A percentile compares a stretch with the other conserved stretches of the same genome.
Evolutionary conservation across 2,797 vertebrate species (phyloP).

Genomic region (Xenentodon cancila): DNA sequence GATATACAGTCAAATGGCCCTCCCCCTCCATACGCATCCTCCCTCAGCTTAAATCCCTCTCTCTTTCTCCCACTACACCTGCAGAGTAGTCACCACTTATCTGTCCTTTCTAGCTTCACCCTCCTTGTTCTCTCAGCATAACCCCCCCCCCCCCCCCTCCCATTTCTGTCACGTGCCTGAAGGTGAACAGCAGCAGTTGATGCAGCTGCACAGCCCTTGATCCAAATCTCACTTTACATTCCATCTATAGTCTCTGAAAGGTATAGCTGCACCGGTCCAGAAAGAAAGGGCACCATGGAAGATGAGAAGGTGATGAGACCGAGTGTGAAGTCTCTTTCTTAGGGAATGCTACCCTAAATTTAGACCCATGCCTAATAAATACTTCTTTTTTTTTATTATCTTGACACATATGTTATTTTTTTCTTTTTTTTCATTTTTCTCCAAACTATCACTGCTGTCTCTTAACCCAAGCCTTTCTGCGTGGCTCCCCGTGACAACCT

Average conservation of each 20-base stretch:
- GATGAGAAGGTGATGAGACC: not conserved
- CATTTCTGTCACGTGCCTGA: conserved; percentile 56
- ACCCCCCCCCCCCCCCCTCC: conserved; percentile 27
- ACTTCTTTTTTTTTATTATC: conserved; percentile 24
- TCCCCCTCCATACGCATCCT: conserved; percentile 45
- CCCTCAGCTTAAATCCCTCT: conserved; percentile 49
- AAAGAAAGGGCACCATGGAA: conserved; percentile 8
- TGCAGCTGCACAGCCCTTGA: conserved; percentile 27
- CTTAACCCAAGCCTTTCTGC: conserved; percentile 31
- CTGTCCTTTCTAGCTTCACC: conserved; percentile 32
- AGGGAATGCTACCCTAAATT: conserved; percentile 24
- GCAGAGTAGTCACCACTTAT: conserved; percentile 50
- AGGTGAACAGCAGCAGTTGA: conserved; percentile 62
- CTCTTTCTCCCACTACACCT: conserved; percentile 58
- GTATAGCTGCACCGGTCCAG: conserved; percentile 24
- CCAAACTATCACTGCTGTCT: conserved; percentile 32
- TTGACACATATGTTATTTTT: conserved; percentile 27
- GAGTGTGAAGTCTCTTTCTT: conserved; percentile 10
- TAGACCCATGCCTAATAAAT: conserved; percentile 14
- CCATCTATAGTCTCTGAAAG: conserved; percentile 4
- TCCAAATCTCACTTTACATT: conserved; percentile 20
- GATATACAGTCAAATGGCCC: conserved; percentile 64
- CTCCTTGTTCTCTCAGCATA: conserved; percentile 32
- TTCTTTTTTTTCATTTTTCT: not conserved
- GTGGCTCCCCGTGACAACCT: conserved; percentile 55